Percentiles rank a stretch among this genome's conserved stretches.
Conservation (phyloP, 2,113 vertebrate genomes). For the Triplophysa tibetana region DNA sequence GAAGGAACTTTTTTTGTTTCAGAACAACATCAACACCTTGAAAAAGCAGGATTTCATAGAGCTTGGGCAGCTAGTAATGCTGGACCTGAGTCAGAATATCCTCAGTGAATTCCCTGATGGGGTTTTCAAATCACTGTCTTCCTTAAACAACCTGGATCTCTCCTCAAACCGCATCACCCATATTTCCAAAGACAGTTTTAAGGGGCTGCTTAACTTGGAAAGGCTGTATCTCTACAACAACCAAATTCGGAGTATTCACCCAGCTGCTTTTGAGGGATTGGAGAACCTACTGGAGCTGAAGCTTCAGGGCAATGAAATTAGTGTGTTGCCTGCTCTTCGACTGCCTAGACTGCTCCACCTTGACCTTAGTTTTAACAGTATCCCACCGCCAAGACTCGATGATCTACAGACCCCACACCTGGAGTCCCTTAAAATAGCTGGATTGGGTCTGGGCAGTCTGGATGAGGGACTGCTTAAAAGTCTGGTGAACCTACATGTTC, state of each 20-base stretch:
- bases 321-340: constrained; percentile 73
- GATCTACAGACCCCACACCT: constrained; percentile 80
- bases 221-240: constrained; percentile 92
- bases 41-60: constrained; percentile 76
- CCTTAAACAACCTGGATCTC: constrained; percentile 90
- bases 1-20: constrained; percentile 81
- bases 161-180: constrained; percentile 88
- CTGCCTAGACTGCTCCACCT: constrained; percentile 86
- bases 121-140: constrained; percentile 82
- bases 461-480: constrained; percentile 77
- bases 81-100: constrained; percentile 94
- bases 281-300: constrained; percentile 90
- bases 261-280: constrained; percentile 81
- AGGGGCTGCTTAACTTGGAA: constrained; percentile 82
- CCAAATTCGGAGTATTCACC: constrained; percentile 83
- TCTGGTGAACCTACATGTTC: constrained; percentile 86
- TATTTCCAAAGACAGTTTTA: constrained; percentile 88
- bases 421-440: constrained; percentile 85
- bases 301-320: constrained; percentile 87
- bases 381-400: constrained; percentile 70
- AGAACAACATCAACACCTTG: constrained; percentile 84
- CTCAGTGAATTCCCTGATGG: constrained; percentile 79
- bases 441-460: constrained; percentile 80
- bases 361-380: constrained; percentile 88
- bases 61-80: constrained; percentile 78